Evolutionary conservation across 2,797 vertebrate genomes (phyloP).

Genomic region (Gephyroberyx darwinii): DNA sequence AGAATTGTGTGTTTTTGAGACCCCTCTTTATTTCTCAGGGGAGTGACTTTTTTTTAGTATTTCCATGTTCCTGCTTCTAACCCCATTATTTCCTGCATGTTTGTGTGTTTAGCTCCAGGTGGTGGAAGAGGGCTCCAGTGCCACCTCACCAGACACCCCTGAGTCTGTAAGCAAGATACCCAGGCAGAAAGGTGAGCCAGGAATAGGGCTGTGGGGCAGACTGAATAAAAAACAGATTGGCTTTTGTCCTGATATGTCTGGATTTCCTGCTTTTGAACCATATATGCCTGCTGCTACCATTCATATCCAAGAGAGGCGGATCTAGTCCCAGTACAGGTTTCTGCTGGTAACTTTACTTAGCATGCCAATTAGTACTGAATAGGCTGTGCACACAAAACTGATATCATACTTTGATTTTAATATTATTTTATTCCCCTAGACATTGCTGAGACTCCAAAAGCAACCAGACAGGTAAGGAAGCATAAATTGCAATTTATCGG

Average conservation of each 20-base stretch:
- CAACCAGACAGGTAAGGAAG: conserved; percentile 88
- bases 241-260: neutral
- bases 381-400: neutral
- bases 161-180: conserved; percentile 86
- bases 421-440: conserved; percentile 77
- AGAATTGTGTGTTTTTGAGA: too few relatives aligned
- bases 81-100: too few relatives aligned
- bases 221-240: neutral
- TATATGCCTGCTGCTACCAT: too few relatives aligned
- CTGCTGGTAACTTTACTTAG: neutral
- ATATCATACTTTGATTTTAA: neutral
- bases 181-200: conserved; percentile 85
- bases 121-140: conserved; percentile 90
- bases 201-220: neutral
- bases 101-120: conserved; percentile 88
- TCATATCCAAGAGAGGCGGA: neutral
- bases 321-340: neutral
- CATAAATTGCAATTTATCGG: neutral
- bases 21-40: too few relatives aligned
- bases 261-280: neutral
- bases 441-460: conserved; percentile 85
- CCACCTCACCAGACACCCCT: conserved; percentile 92
- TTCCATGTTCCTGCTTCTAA: neutral
- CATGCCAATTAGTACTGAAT: neutral
- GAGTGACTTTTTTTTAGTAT: neutral